Conservation (phyloP, 2,797 vertebrate species). For the Labroides dimidiatus region DNA sequence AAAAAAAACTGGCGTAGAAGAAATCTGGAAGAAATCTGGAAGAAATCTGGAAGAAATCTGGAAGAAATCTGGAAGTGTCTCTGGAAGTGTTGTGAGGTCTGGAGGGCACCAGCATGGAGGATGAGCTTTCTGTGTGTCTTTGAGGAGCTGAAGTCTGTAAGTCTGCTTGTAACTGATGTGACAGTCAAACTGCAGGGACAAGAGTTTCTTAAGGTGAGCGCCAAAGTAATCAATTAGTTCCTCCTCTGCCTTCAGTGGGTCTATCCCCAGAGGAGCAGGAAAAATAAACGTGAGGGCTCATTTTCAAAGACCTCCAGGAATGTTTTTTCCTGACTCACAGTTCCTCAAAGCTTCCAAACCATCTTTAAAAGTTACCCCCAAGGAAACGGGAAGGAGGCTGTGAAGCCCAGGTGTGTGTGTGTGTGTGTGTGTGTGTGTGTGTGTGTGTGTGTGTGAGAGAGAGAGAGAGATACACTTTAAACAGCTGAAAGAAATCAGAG, state of each 20-base stretch:
- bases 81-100: slow-evolving; percentile 9
- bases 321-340: slow-evolving; percentile 40
- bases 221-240: slow-evolving; percentile 64
- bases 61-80: slow-evolving; percentile 19
- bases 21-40: slow-evolving; percentile 9
- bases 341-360: slow-evolving; percentile 13
- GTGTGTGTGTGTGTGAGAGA: too few species aligned
- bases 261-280: slow-evolving; percentile 26
- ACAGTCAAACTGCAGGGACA: slow-evolving; percentile 53
- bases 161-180: slow-evolving; percentile 62
- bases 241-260: slow-evolving; percentile 44
- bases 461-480: neutral
- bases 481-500: slow-evolving; percentile 20
- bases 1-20: neutral
- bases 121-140: slow-evolving; percentile 43
- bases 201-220: slow-evolving; percentile 51
- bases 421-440: too few species aligned
- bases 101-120: slow-evolving; percentile 37
- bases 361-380: too few species aligned
- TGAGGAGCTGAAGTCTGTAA: slow-evolving; percentile 50
- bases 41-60: too few species aligned
- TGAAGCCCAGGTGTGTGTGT: too few species aligned
- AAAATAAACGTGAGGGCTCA: slow-evolving; percentile 44
- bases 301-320: slow-evolving; percentile 53
- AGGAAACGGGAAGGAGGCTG: too few species aligned